Conservation (phyloP, 2,888 invertebrate genomes). For the Halocaridina rubra region DNA sequence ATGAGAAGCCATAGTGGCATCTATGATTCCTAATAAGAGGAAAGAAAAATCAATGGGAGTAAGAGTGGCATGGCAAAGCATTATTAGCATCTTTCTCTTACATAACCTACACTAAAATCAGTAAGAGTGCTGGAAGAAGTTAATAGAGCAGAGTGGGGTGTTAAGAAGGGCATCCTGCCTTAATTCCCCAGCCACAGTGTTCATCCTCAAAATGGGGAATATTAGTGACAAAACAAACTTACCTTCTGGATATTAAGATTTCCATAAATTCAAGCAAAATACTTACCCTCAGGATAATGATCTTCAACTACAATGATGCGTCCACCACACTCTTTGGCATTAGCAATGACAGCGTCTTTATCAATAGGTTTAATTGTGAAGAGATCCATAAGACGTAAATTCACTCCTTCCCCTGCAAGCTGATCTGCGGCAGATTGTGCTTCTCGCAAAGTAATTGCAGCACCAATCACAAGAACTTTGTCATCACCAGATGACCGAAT, state of each 20-base stretch:
- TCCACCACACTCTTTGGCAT: conserved; percentile 84
- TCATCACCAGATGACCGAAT: conserved; percentile 77
- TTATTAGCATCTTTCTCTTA: too few relatives aligned
- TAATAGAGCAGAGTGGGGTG: too few relatives aligned
- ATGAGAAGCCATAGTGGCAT: too few relatives aligned
- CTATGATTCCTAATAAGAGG: too few relatives aligned
- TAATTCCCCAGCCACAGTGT: too few relatives aligned
- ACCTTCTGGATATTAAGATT: neutral
- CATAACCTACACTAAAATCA: too few relatives aligned
- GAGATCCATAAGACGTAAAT: conserved; percentile 89
- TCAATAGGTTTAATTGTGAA: conserved; percentile 98
- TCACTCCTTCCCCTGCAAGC: conserved; percentile 78
- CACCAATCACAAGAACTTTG: conserved; percentile 85
- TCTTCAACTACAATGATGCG: conserved; percentile 94
- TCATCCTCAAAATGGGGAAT: too few relatives aligned
- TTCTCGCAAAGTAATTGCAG: conserved; percentile 94
- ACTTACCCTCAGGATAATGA: conserved; percentile 89
- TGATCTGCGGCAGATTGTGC: conserved; percentile 85
- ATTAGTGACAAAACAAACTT: too few relatives aligned
- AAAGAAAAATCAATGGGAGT: too few relatives aligned
- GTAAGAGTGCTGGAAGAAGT: too few relatives aligned
- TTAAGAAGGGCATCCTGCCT: too few relatives aligned
- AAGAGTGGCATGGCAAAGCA: too few relatives aligned
- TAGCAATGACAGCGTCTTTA: conserved; percentile 77
- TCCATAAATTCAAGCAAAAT: neutral